phyloP scores from a whole-genome alignment of 2,888 invertebrate species.

The Electrophaes corylata region DNA sequence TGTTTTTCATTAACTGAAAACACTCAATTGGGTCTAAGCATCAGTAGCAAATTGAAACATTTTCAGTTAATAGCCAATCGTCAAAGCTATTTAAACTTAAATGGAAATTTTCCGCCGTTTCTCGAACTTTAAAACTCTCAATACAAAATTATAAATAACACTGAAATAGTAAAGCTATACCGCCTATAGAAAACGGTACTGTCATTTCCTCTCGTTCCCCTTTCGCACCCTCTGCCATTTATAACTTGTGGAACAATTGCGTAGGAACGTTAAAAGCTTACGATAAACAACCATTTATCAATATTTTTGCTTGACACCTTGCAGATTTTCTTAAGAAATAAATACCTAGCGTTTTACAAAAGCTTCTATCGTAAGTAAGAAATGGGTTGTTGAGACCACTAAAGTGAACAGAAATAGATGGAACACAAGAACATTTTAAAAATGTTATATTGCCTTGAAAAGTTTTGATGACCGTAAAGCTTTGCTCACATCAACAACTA shows the following conservation, averaged over 20 bases:
- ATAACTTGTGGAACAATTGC: conserved; percentile 26
- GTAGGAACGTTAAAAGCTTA: conserved; percentile 13
- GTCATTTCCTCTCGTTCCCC: conserved; percentile 23
- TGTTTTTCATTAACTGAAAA: conserved; percentile 20
- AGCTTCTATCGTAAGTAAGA: neutral
- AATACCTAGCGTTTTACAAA: neutral
- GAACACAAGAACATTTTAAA: too few relatives aligned
- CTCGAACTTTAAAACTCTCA: conserved; percentile 20
- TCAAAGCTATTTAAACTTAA: conserved; percentile 27
- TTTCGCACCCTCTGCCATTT: conserved; percentile 22
- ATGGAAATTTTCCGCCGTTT: conserved; percentile 28
- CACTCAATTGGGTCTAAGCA: conserved; percentile 8
- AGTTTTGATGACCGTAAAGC: too few relatives aligned
- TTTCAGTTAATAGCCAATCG: conserved; percentile 26
- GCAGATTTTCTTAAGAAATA: conserved; percentile 3
- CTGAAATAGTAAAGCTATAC: conserved; percentile 8
- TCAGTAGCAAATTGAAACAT: conserved; percentile 24
- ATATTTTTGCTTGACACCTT: conserved; percentile 7
- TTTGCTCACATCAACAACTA: too few relatives aligned
- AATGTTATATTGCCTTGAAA: too few relatives aligned
- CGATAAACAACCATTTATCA: conserved; percentile 15
- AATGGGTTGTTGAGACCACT: neutral
- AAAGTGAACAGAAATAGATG: too few relatives aligned
- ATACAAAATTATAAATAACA: conserved; percentile 12
- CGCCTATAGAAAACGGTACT: neutral